A percentile compares a stretch with the other conserved stretches of the same genome.
Conservation (phyloP, 92 coral and sea anemone species). For the Porites rus region DNA sequence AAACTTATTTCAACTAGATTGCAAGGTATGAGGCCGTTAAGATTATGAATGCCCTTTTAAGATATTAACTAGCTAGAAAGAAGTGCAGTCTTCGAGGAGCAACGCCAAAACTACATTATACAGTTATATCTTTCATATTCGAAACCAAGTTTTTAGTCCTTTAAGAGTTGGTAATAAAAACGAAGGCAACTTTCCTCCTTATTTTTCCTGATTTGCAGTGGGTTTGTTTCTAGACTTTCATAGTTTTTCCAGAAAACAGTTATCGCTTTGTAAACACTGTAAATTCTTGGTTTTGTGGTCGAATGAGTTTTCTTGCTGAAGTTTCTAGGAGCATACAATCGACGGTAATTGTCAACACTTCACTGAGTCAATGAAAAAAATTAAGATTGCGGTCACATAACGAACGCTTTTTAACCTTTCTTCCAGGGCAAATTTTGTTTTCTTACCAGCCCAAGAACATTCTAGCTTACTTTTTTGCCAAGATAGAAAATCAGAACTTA, state of each 20-base stretch:
- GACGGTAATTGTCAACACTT: neutral
- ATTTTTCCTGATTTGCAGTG: neutral
- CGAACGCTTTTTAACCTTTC: neutral
- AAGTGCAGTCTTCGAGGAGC: no score
- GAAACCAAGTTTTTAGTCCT: no score
- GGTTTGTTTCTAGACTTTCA: neutral
- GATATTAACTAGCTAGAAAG: no score
- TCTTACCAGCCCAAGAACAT: neutral
- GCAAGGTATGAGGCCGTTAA: no score
- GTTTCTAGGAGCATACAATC: constrained; percentile 17
- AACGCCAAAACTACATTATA: no score
- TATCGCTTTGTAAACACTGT: neutral
- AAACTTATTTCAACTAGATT: no score
- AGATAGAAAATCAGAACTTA: neutral
- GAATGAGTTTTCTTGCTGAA: neutral
- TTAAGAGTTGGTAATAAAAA: neutral
- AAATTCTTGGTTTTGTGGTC: neutral
- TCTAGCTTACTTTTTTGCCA: neutral
- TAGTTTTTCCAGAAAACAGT: neutral
- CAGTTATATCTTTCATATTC: no score
- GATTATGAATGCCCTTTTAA: no score
- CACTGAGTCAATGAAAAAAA: neutral
- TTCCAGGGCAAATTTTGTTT: neutral
- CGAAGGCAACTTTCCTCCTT: neutral
- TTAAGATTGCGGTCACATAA: neutral